Conservation (phyloP, 2,113 vertebrate genomes). For the Bucco capensis region DNA sequence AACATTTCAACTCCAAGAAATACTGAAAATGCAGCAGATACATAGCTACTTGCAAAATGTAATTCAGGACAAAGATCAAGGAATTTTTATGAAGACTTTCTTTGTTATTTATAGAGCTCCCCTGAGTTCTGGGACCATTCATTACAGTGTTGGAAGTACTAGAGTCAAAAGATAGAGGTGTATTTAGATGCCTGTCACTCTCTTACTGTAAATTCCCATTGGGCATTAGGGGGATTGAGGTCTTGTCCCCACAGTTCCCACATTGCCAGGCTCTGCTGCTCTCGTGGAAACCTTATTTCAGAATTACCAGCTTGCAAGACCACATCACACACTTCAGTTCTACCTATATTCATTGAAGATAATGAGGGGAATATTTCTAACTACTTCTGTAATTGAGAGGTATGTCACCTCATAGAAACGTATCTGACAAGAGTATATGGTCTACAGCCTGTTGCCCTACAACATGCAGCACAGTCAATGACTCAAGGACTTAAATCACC, state of each 20-base stretch:
- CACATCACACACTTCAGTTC: neutral
- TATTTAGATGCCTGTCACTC: neutral
- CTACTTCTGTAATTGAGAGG: neutral
- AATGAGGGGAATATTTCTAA: neutral
- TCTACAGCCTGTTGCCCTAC: no score
- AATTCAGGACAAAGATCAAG: neutral
- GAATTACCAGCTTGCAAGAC: neutral
- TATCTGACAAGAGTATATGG: neutral
- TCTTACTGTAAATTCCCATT: neutral
- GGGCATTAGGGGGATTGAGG: neutral
- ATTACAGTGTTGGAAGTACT: neutral
- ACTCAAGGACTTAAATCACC: no score
- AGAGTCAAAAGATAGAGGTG: neutral
- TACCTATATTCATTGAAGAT: neutral
- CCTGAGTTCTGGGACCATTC: neutral
- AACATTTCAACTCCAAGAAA: neutral
- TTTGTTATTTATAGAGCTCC: neutral
- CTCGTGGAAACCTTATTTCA: neutral
- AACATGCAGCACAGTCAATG: no score
- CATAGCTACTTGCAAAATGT: neutral
- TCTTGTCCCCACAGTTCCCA: neutral
- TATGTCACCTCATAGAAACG: neutral
- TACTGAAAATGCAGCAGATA: neutral
- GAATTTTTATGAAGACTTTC: neutral
- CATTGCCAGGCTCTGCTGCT: neutral